Evolutionary conservation across 2,797 vertebrate species (phyloP), one percentile per base, ranked within the genome.

Genomic region (Coluber constrictor): DNA sequence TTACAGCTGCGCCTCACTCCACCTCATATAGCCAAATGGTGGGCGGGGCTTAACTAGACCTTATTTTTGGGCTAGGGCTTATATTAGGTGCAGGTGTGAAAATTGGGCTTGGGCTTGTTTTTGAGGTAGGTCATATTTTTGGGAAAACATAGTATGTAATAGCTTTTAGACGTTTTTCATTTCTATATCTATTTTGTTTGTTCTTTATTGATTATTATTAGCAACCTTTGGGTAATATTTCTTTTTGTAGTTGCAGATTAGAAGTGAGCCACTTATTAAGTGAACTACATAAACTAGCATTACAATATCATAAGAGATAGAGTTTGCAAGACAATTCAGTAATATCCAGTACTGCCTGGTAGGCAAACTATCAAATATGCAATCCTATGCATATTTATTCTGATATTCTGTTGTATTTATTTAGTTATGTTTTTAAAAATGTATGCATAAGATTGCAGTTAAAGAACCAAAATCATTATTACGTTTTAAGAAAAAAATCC

Each of bases 141-240:
- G 3, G 56, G 15, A 11, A 57, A 56, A 56, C 55, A 56, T 0
- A 20, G 6, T 7, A 23, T 25, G 59, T 27, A 6, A 4, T 86
- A 37, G 37, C 0, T 94, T 10, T 91, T 29, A 70, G 55, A 23
- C 32, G 54, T 91, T 60, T 88, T n/a, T 94, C 93, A 51, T 94
- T 92, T n/a, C 47, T 4, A 60, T 86, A 63, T 6, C 57, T 1
- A 25, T 93, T 93, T 23, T 25, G 57, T 89, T 89, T 43, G n/a
- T 87, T 32, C 89, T 3, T 27, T 13, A 2, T 61, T 56, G 7
- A 2, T 60, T 90, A 32, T 27, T 94, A 37, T 90, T n/a, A 55
- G 0, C 87, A 91, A 74, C 92, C 51, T 94, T 89, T 86, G 54
- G 92, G 79, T 47, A 23, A 32, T 51, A 4, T 47, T 61, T 90